Conservation (phyloP, 64 coral and sea anemone genomes). For the Montipora cactus region DNA sequence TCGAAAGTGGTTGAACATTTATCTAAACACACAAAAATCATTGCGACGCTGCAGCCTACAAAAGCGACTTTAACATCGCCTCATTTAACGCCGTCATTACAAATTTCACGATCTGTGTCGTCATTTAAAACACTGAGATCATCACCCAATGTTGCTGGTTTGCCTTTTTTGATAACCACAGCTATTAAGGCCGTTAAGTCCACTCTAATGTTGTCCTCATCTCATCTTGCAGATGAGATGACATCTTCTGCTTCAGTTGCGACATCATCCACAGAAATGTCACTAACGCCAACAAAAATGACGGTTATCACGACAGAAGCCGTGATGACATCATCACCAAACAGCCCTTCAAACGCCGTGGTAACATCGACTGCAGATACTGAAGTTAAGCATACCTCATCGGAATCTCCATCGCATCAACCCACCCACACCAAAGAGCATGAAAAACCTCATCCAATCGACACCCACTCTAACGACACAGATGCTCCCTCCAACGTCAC, state of each 20-base stretch:
- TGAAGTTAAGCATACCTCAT: no score
- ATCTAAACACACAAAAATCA: neutral
- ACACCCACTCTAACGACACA: neutral
- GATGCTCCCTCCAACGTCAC: neutral
- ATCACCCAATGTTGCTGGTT: neutral
- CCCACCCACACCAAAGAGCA: neutral
- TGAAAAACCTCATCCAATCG: neutral
- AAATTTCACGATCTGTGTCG: neutral
- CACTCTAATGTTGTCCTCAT: slow-evolving; percentile 1
- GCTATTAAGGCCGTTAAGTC: neutral
- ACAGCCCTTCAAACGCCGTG: neutral
- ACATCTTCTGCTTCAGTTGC: neutral
- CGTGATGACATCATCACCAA: neutral
- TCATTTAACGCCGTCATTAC: neutral
- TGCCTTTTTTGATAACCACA: neutral
- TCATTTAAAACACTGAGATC: neutral
- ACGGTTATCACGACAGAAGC: neutral
- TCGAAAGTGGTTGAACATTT: neutral
- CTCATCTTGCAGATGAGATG: slow-evolving; percentile 39
- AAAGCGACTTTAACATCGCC: neutral
- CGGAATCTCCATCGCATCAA: neutral
- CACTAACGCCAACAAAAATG: neutral
- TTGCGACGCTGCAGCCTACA: neutral
- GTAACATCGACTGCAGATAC: neutral
- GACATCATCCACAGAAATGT: neutral